Conservation (phyloP, 1,140 invertebrate genomes). For the Tribolium madens region DNA sequence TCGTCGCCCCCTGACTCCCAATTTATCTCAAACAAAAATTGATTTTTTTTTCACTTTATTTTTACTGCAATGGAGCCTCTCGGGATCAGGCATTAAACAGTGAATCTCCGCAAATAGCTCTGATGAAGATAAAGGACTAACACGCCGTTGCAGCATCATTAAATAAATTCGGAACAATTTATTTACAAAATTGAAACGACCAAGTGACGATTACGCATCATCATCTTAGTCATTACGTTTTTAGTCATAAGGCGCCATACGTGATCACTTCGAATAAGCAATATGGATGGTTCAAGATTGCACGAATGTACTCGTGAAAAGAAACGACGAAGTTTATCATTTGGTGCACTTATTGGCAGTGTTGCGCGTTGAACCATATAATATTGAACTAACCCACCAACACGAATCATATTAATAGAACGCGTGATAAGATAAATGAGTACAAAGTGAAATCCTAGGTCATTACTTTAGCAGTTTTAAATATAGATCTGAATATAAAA, state of each 20-base stretch:
- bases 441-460: constrained; percentile 32
- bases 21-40: background rate
- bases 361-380: constrained; percentile 34
- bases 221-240: background rate
- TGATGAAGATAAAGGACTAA: constrained; percentile 18
- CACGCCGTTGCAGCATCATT: background rate
- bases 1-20: background rate
- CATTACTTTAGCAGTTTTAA: constrained; percentile 8
- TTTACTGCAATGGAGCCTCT: constrained; percentile 5
- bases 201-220: background rate
- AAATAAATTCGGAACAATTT: background rate
- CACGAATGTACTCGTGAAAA: background rate
- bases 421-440: constrained; percentile 20
- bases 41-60: constrained; percentile 11
- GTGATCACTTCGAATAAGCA: background rate
- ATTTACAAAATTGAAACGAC: background rate
- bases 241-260: background rate
- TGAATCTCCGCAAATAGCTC: constrained; percentile 1
- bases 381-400: constrained; percentile 15
- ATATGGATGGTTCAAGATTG: background rate
- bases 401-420: constrained; percentile 30
- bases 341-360: background rate
- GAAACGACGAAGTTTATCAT: constrained; percentile 10
- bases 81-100: background rate
- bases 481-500: background rate